Base-by-base conservation (phyloP, 2,113 vertebrate species). In the Meles meles region DNA sequence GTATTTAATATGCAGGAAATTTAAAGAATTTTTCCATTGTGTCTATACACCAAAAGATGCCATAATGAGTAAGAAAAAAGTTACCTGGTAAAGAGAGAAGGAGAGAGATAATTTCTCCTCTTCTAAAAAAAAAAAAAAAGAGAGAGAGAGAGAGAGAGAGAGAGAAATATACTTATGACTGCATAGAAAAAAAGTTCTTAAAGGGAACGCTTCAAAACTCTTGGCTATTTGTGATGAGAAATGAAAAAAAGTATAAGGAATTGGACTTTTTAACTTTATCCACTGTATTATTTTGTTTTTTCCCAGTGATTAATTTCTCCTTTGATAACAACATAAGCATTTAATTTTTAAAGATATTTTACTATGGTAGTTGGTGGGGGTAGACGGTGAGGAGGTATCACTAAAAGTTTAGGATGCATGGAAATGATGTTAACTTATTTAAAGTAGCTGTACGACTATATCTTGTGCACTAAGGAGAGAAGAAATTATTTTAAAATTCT, bases 401-500 rank as follows among this genome's bases (percentile, higher is more conserved):
- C 85, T 88, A 82, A 92, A 88, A 90, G 25, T 59, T 74, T 74
- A 71, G 59, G 18, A 74, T 25, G 69, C 23, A 7, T 23, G 95
- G 49, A 85, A 85, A 93, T 74, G 82, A 88, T 17, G 27, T 25
- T 63, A 63, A 31, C 25, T 37, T 82, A 37, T 39, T 85, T 91
- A 96, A 63, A 25, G 2, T 12, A 72, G 34, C 27, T 67, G 15
- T 72, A 49, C 9, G 52, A n/a, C 0, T 25, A 39, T 57, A 23
- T 25, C 39, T 20, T 82, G 14, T 6, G 14, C 4, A 88, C 39
- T 67, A 55, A 89, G 27, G 15, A 82, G 29, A 82, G 72, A 90
- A 93, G 55, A 96, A 88, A 59, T 37, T 29, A 34, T 79, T 87
- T 92, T 69, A 27, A 95, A 90, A 92, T 69, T 27, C 76, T n/a